Base-by-base conservation (phyloP, 2,113 vertebrate genomes). In the Pelvicachromis taeniatus region DNA sequence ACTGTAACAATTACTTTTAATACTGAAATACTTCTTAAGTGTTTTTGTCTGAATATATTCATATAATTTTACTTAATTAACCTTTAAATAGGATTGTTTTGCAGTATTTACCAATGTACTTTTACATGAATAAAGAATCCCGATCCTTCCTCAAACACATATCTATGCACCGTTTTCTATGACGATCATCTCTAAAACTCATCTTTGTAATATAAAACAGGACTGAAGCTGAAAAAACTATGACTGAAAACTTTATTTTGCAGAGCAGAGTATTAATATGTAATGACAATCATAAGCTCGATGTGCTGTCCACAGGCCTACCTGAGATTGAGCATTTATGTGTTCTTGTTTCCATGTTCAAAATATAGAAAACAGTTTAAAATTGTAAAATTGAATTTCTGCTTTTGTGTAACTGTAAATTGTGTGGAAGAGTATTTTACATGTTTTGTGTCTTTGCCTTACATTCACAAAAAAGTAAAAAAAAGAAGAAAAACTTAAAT, bases 351-450 rank as follows among this genome's bases (percentile, higher is more conserved):
- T 89, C 77, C 63, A 79, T 73, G 73, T 89, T 85, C 90, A 85
- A 95, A 92, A 93, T 86, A 93, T 92, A 95, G 78, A 94, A 95
- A 96, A 96, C 90, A 95, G 85, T 78, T 85, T 86, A 89, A 87
- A 90, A 83, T 87, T 87, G 85, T 95, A 94, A 96, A 96, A 94
- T 77, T 87, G 53, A 45, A 65, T 80, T 70, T 77, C 53, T 80
- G 73, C 59, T 75, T 81, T 61, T 75, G 40, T 82, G 80, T 85
- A 82, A 82, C 89, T 87, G 58, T 82, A 75, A 83, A 89, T 90
- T 73, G 78, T 58, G 61, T 78, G 91, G 94, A 94, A 94, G 90
- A 95, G 88, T 87, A 35, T 82, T 87, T 63, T 63, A 63, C 35
- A 10, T 9, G 33, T 91, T 88, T 88, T 90, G 52, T 87, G 38